A percentile compares a stretch with the other conserved stretches of the same genome.
phyloP scores from a whole-genome alignment of 2,113 vertebrate species.

The Galemys pyrenaicus region DNA sequence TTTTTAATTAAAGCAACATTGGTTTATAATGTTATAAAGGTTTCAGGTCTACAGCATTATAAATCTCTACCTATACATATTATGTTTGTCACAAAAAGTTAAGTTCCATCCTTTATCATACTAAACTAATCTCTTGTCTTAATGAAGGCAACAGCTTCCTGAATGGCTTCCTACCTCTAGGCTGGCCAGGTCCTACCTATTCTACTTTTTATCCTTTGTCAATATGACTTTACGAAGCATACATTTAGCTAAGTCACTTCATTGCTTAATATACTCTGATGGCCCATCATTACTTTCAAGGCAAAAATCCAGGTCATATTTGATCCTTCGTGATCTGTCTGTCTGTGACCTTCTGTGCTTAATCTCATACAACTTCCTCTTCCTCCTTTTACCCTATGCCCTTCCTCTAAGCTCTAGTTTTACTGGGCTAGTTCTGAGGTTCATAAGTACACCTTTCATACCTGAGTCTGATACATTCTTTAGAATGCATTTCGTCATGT shows the following conservation, averaged over 20 bases:
- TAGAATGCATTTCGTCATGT: not conserved
- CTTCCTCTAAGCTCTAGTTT: not conserved
- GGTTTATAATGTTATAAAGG: too few relatives aligned
- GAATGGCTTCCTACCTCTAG: not conserved
- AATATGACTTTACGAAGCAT: constrained; percentile 3
- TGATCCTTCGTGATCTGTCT: not conserved
- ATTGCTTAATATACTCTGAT: not conserved
- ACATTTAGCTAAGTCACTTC: not conserved
- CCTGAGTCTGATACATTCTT: not conserved
- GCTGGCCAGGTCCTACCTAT: not conserved
- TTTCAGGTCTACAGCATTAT: too few relatives aligned
- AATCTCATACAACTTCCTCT: not conserved
- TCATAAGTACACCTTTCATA: not conserved
- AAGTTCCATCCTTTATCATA: too few relatives aligned
- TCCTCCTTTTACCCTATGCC: not conserved
- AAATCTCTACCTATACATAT: too few relatives aligned
- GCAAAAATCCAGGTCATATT: not conserved
- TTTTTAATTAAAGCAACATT: too few relatives aligned
- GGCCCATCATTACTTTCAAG: not conserved
- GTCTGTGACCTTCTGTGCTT: not conserved
- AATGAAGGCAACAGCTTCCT: not conserved
- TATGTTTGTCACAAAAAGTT: too few relatives aligned
- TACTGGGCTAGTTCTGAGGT: not conserved
- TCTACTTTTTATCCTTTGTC: not conserved
- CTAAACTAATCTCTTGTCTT: not conserved